Base-by-base conservation (phyloP, 2,888 invertebrate genomes). In the Chorisops tibialis region DNA sequence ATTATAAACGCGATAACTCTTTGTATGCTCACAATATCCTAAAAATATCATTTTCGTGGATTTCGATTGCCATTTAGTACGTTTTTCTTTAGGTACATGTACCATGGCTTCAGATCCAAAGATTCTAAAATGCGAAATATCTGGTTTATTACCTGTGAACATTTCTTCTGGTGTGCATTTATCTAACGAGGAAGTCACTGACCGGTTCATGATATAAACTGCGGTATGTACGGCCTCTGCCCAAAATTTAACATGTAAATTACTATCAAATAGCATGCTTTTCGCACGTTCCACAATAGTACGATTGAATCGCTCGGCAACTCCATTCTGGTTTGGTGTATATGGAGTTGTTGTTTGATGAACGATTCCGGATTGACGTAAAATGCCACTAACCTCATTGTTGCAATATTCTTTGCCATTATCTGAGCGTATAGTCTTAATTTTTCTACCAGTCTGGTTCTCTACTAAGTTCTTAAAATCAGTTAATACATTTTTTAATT, bases 171-270 rank as follows among this genome's bases (percentile, higher is more conserved):
- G 24, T 24, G 24, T 24, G 24, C 24, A 24, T 24, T 24, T 24
- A 4, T 24, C 24, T 24, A 24, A 38, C 14, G 38, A 14, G 19
- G 58, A 22, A 35, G 49, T 16, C 35, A 63, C 43, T 14, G 49
- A 49, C 22, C 65, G 60, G 30, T 63, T 65, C 18, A 30, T 62
- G 16, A 65, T 24, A 35, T 63, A 65, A 3, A 63, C 48, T 2
- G 61, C 41, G 3, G 58, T 61, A 18, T 61, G 49, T 2, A 67
- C 63, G 4, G 73, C 75, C 64, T 76, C 74, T 14, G 73, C 74
- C 73, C 74, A 72, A 52, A 69, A 66, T 16, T 59, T 64, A 19
- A 66, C 64, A 18, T 51, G 62, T 9, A 73, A 52, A 39, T 68
- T 64, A 6, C 67, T 68, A 37, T 66, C 69, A 39, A 68, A 65